Base-by-base conservation (phyloP, 2,888 invertebrate genomes). In the Ennomos erosarius region DNA sequence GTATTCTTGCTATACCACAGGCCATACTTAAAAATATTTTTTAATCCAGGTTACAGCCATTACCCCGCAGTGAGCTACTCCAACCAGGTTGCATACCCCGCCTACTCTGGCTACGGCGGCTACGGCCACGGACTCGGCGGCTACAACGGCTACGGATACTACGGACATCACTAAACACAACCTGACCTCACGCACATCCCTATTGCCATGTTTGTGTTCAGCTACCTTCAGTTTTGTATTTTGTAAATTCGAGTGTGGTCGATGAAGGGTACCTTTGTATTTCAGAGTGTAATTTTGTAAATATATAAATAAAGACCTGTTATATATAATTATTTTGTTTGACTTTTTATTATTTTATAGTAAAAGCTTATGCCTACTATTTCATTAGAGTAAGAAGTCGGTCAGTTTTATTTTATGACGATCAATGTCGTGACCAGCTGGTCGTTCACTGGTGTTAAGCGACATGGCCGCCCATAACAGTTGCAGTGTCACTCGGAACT, bases 131-230 rank as follows among this genome's bases (percentile, higher is more conserved):
- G 78, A 12, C 65, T 68, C 51, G 75, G 76, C 56, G 79, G 77
- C 10, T 74, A 78, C 55, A 74, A 73, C 39, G 82, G 82, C 35
- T 73, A 74, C 67, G 81, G 82, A 39, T 70, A 75, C 67, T 73
- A 72, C 69, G 75, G 73, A 56, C 83, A 87, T 65, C 84, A 87
- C 76, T 88, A 84, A 76, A 55, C 83, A 87, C 65, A 84, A 87
- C 76, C 87, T 83, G 75, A 55, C 42, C 57, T 44, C 3, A 38
- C 33, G 42, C 45, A 26, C 26, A 26, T 35, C 37, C 10, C 45
- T 45, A 47, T 36, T 40, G 42, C 43, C 59, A 48, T 55, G 38
- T 48, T 9, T 62, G 60, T 64, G 59, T 66, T 60, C 61, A 53
- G 33, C 63, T 54, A 50, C 50, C 39, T 52, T 53, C 43, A 26